phyloP scores from a whole-genome alignment of 1,140 invertebrate genomes.

The Ooceraea biroi region DNA sequence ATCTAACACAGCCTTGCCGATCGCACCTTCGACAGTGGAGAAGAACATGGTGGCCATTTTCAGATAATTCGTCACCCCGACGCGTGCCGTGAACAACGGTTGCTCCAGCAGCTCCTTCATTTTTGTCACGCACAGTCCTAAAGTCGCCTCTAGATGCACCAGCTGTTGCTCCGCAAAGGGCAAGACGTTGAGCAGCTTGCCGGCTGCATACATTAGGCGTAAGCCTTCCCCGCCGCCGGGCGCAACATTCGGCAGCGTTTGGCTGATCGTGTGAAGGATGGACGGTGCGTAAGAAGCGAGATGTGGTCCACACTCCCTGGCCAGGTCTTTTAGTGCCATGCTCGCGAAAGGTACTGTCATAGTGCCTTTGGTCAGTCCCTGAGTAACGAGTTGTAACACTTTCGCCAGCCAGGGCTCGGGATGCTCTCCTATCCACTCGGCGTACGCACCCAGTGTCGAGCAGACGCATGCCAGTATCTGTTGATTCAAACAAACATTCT shows the following conservation, averaged over 20 bases:
- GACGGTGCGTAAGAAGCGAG: slow-evolving; percentile 90
- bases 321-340: slow-evolving; percentile 94
- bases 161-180: slow-evolving; percentile 88
- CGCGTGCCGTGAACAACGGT: slow-evolving; percentile 77
- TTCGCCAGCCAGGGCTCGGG: slow-evolving; percentile 90
- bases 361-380: slow-evolving; percentile 88
- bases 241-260: slow-evolving; percentile 74
- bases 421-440: slow-evolving; percentile 92
- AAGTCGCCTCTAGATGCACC: slow-evolving; percentile 89
- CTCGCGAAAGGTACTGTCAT: slow-evolving; percentile 92
- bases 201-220: slow-evolving; percentile 92
- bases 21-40: slow-evolving; percentile 87
- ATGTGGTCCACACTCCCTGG: slow-evolving; percentile 91
- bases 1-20: slow-evolving; percentile 81
- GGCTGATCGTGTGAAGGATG: slow-evolving; percentile 81
- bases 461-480: slow-evolving; percentile 82
- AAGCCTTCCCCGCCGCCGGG: slow-evolving; percentile 87
- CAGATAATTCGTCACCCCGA: slow-evolving; percentile 83
- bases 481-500: neutral
- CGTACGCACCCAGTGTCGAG: slow-evolving; percentile 89
- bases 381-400: slow-evolving; percentile 90
- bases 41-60: slow-evolving; percentile 91
- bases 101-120: slow-evolving; percentile 87
- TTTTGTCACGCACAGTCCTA: slow-evolving; percentile 90
- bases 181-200: slow-evolving; percentile 90